Conservation (phyloP, 2,888 invertebrate species). For the Endomychus coccineus region DNA sequence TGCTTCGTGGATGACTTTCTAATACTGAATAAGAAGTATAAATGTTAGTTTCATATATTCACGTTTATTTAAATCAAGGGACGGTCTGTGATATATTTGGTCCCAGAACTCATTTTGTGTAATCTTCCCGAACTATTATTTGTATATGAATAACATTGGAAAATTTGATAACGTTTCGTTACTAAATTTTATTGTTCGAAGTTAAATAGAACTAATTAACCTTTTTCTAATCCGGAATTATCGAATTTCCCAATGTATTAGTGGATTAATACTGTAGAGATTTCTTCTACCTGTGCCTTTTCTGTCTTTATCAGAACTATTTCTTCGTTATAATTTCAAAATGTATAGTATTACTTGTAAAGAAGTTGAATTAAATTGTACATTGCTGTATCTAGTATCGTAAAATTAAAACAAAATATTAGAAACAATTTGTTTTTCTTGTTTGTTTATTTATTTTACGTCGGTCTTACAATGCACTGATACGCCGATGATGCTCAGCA, state of each 20-base stretch:
- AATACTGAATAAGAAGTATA: too few species aligned
- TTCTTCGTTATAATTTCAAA: conserved; percentile 35
- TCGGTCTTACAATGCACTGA: too few species aligned
- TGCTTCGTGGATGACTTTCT: too few species aligned
- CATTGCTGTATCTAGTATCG: conserved; percentile 31
- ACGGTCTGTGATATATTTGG: conserved; percentile 43
- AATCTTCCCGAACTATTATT: conserved; percentile 27
- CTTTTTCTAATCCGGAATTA: not conserved
- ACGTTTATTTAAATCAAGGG: too few species aligned
- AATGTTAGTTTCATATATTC: too few species aligned
- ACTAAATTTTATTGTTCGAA: conserved; percentile 13
- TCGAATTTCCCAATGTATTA: too few species aligned
- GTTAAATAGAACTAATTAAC: conserved; percentile 10
- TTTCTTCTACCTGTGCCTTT: conserved; percentile 44
- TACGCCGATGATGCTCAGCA: too few species aligned
- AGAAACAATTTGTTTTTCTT: conserved; percentile 9
- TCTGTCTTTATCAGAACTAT: conserved; percentile 38
- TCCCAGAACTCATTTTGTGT: conserved; percentile 32
- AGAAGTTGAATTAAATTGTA: conserved; percentile 32
- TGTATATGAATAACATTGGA: conserved; percentile 8
- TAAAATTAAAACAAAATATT: conserved; percentile 12
- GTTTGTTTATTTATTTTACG: too few species aligned
- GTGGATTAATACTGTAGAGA: too few species aligned
- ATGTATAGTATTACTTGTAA: conserved; percentile 17
- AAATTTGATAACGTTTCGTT: too few species aligned